phyloP scores from a whole-genome alignment of 2,113 vertebrate genomes.

The Accipiter cooperii region DNA sequence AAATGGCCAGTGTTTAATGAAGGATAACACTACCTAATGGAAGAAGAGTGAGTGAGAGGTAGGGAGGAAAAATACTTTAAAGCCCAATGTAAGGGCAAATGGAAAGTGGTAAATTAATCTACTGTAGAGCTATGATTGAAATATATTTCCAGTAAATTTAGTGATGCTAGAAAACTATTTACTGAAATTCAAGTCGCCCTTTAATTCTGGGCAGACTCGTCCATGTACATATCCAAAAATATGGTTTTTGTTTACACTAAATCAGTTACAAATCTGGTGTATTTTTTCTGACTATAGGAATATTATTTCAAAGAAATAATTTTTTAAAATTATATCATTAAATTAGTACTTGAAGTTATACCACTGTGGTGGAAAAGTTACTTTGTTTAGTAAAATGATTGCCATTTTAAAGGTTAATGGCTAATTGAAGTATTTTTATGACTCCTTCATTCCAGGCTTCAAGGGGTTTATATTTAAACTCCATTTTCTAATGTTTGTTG shows the following conservation, averaged over 20 bases:
- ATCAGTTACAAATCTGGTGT: conserved; percentile 72
- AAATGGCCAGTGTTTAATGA: not conserved
- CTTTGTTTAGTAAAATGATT: conserved; percentile 55
- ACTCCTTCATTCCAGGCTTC: conserved; percentile 69
- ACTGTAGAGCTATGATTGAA: conserved; percentile 40
- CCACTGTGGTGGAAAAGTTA: conserved; percentile 64
- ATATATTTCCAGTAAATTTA: conserved; percentile 35
- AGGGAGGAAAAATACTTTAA: conserved; percentile 44
- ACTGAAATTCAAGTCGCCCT: conserved; percentile 61
- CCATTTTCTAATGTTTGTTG: conserved; percentile 19
- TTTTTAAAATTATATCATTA: conserved; percentile 68
- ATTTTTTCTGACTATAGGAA: conserved; percentile 77
- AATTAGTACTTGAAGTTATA: conserved; percentile 77
- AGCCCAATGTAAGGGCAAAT: not conserved
- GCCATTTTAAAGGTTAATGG: conserved; percentile 72
- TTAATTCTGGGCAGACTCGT: conserved; percentile 46
- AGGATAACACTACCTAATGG: conserved; percentile 35
- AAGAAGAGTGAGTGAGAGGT: not conserved
- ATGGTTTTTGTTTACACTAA: conserved; percentile 67
- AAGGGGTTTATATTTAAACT: conserved; percentile 57
- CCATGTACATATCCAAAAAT: conserved; percentile 69
- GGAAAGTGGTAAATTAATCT: conserved; percentile 48
- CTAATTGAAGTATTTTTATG: conserved; percentile 71
- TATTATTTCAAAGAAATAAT: conserved; percentile 80
- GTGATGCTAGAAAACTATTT: conserved; percentile 20